phyloP scores from a whole-genome alignment of 2,888 invertebrate species.

The Oasisia sp. region DNA sequence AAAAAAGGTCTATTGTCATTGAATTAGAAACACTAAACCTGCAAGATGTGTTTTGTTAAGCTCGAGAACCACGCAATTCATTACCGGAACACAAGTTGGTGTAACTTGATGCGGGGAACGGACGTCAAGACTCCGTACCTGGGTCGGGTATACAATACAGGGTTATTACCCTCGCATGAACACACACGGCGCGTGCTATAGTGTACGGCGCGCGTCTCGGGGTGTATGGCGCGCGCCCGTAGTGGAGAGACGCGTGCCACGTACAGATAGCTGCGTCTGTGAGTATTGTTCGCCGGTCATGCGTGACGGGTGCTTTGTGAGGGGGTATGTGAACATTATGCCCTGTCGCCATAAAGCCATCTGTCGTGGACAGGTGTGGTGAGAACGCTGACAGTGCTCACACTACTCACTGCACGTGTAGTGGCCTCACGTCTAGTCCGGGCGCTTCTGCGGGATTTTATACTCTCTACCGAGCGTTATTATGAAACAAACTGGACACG shows the following conservation, averaged over 20 bases:
- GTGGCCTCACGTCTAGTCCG: not conserved
- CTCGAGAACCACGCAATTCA: not conserved
- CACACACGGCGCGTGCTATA: not conserved
- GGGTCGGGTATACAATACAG: not conserved
- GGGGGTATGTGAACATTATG: constrained; percentile 10
- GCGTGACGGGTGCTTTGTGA: not conserved
- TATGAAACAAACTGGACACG: not conserved
- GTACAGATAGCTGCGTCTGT: not conserved
- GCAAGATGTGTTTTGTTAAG: not conserved
- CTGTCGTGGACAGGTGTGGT: not conserved
- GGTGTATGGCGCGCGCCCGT: not conserved
- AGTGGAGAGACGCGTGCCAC: not conserved
- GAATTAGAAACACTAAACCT: not conserved
- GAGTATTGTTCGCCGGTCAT: not conserved
- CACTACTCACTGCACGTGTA: not conserved
- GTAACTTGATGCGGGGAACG: not conserved
- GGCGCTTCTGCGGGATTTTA: not conserved
- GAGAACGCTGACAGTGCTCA: not conserved
- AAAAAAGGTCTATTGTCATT: not conserved
- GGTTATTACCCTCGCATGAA: not conserved
- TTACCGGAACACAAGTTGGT: not conserved
- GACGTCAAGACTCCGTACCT: not conserved
- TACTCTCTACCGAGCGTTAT: not conserved
- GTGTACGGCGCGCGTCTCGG: not conserved
- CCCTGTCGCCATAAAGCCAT: not conserved